Evolutionary conservation across 2,888 invertebrate species (phyloP).

Genomic region (Stenchaetothrips biformis): DNA sequence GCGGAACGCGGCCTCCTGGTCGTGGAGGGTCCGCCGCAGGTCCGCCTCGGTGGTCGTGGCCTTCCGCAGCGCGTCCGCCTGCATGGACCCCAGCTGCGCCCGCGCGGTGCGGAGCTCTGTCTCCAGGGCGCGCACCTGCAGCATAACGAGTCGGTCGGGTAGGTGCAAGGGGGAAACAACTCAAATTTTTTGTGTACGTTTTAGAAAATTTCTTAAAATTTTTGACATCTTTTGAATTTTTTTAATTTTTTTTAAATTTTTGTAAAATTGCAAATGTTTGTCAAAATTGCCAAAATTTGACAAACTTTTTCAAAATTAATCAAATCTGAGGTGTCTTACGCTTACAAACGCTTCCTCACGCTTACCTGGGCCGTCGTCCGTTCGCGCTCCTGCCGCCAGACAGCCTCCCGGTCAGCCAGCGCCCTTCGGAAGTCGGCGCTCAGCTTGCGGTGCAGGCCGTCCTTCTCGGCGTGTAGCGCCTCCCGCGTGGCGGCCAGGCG

Average conservation of each 20-base stretch:
- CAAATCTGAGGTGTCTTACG: too few species aligned
- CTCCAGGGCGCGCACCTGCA: slow-evolving; percentile 8
- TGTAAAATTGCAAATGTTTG: too few species aligned
- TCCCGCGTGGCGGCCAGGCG: not conserved
- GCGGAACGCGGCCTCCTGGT: not conserved
- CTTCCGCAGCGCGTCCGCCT: slow-evolving; percentile 4
- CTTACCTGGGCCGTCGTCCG: not conserved
- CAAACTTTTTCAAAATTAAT: too few species aligned
- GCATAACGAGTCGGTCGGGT: too few species aligned
- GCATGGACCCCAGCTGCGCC: not conserved
- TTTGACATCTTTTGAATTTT: too few species aligned
- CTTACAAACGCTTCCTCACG: not conserved
- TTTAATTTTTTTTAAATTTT: too few species aligned
- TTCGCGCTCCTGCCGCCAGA: slow-evolving; percentile 7
- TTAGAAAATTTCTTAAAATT: too few species aligned
- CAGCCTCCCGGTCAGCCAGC: not conserved
- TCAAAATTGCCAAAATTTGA: too few species aligned
- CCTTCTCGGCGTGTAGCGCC: slow-evolving; percentile 9
- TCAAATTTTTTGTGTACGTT: too few species aligned
- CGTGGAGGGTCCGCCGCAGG: not conserved
- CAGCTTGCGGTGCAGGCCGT: slow-evolving; percentile 13
- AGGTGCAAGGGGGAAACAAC: too few species aligned
- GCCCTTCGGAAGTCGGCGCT: not conserved
- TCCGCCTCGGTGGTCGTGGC: slow-evolving; percentile 1
- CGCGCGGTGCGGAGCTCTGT: not conserved